A percentile compares a stretch with the other conserved stretches of the same genome.
These are phyloP conservation scores for Dyspetes luteomarginatus DNA, from an alignment of 2,888 invertebrate species.

Conservation along the genomic window DNA sequence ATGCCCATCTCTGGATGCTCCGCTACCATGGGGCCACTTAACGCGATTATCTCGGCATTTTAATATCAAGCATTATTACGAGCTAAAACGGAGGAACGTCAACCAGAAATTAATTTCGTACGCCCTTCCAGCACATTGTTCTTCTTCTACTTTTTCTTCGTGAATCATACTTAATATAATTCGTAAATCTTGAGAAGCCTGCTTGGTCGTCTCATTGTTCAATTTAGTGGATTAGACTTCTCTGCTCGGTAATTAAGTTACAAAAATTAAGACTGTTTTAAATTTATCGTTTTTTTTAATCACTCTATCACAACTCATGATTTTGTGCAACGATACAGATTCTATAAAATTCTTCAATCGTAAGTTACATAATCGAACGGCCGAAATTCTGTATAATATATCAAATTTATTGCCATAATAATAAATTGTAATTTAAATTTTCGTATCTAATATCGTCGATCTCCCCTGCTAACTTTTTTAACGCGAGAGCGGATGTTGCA, in stretches of 20 bases:
- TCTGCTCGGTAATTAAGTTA: neutral
- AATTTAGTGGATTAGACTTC: conserved; percentile 46
- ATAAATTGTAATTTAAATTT: conserved; percentile 31
- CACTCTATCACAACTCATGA: neutral
- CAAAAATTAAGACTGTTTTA: neutral
- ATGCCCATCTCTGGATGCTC: conserved; percentile 27
- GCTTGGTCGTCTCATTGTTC: conserved; percentile 47
- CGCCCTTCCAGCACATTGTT: neutral
- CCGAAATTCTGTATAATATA: no score
- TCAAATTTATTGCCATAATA: no score
- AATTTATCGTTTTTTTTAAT: neutral
- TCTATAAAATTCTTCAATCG: neutral
- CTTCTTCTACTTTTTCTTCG: conserved; percentile 9
- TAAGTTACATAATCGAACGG: no score
- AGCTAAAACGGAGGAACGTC: conserved; percentile 37
- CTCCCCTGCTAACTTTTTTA: neutral
- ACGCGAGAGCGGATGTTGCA: neutral
- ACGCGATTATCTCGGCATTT: conserved; percentile 59
- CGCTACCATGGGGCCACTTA: conserved; percentile 41
- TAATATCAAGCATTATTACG: conserved; percentile 60
- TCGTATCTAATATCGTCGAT: conserved; percentile 4
- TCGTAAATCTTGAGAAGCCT: conserved; percentile 42
- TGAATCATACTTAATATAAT: conserved; percentile 62
- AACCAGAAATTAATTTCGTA: conserved; percentile 47
- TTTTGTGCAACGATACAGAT: neutral